phyloP scores from a whole-genome alignment of 2,113 vertebrate genomes.

The Trichechus manatus region DNA sequence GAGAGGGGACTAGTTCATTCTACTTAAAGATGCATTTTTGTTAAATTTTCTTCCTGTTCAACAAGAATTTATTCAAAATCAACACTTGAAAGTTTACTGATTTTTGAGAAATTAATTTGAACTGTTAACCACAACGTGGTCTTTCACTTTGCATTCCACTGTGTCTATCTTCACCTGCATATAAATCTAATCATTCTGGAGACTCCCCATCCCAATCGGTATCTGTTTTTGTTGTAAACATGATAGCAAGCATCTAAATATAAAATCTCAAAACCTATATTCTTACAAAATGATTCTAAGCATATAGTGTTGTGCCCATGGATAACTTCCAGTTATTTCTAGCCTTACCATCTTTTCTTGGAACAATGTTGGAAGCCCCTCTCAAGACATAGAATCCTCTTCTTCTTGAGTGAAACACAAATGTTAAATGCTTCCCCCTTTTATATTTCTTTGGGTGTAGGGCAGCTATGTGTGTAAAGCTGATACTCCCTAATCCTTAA shows the following conservation, averaged over 20 bases:
- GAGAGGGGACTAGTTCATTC: conserved; percentile 20
- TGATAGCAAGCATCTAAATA: conserved; percentile 6
- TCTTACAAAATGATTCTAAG: conserved; percentile 6
- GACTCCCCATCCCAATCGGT: no score
- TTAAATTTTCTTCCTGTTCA: background rate
- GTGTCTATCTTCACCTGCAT: background rate
- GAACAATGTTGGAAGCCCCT: background rate
- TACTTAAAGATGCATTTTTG: background rate
- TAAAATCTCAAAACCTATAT: background rate
- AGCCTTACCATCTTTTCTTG: background rate
- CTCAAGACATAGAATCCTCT: background rate
- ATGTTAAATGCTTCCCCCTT: background rate
- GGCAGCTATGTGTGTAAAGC: background rate
- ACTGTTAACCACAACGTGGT: background rate
- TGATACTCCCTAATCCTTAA: background rate
- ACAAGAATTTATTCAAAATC: background rate
- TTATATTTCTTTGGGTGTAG: conserved; percentile 20
- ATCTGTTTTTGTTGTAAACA: background rate
- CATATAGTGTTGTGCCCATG: background rate
- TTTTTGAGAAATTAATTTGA: conserved; percentile 20
- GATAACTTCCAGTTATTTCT: background rate
- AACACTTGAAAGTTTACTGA: background rate
- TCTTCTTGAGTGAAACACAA: background rate
- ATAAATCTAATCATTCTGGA: background rate
- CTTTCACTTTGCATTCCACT: background rate